Evolutionary conservation across 2,888 invertebrate genomes (phyloP), one percentile per base, ranked within the genome.

Genomic region (Drosophila suboccidentalis): DNA sequence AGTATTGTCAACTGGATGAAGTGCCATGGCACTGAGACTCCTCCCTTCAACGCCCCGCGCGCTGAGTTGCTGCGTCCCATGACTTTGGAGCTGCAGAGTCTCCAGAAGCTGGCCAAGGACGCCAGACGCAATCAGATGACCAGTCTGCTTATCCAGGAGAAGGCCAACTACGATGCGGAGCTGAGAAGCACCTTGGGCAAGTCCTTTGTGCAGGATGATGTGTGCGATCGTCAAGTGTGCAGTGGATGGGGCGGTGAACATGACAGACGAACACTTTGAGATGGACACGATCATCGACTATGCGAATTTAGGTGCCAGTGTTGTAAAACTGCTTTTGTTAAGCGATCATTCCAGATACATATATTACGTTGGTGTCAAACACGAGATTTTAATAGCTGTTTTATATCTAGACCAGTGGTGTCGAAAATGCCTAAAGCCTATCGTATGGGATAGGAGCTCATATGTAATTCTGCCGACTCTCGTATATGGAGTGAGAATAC

Each of bases 161-260:
- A 80, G 54, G 60, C 57, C 34, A 50, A 29, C 9, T 80, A 70
- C 26, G 70, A 70, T 46, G 58, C 51, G 1, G 80, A 80, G 17
- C 54, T 82, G 17, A 32, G 68, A 0, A 64, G 61, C 53, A 67
- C 61, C 0, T 26, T 80, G 43, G 64, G 69, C 41, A 80, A 82
- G 22, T 72, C 84, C n/a, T 76, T 80, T 26, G 76, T 71, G 1
- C 44, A 66, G 43, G 72, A 82, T 19, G 75, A 78, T 53, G 82
- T 82, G 10, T 78, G 78, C 8, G 82, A 78, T 64, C 79, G 78
- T 2, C 34, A 43, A n/a, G 43, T 74, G 1, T 78, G 78, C 66
- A 53, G 32, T 36, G 10, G 8, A 6, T 59, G 46, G 47, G 75
- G 82, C 26, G 19, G 43, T 22, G 49, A 29, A 5, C 41, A n/a